A percentile compares a stretch with the other conserved stretches of the same genome.
Evolutionary conservation across 2,113 vertebrate species (phyloP).

Genomic region (Lagopus muta): DNA sequence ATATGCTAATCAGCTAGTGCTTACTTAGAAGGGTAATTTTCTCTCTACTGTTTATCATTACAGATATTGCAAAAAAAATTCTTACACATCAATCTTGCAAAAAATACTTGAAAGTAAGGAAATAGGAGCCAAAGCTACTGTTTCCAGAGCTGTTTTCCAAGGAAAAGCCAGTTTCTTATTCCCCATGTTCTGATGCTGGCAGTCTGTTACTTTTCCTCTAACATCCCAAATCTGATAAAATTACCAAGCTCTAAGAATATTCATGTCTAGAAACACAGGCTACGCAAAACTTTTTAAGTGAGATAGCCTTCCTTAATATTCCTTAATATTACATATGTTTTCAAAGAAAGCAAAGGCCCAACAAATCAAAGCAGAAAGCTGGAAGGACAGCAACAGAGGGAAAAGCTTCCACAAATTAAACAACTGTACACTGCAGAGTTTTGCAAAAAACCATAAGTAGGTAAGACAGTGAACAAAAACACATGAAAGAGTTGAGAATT

Average conservation of each 20-base stretch:
- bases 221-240: conserved; percentile 27
- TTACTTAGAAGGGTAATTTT: not conserved
- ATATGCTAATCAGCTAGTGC: not conserved
- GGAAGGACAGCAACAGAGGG: not conserved
- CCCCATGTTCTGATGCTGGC: not conserved
- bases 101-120: not conserved
- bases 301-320: not conserved
- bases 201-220: not conserved
- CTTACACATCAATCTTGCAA: not conserved
- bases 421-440: not conserved
- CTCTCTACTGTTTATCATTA: not conserved
- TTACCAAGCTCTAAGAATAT: not conserved
- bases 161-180: not conserved
- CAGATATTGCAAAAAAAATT: not conserved
- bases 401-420: conserved; percentile 3
- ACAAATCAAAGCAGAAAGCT: not conserved
- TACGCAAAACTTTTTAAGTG: not conserved
- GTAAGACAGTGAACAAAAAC: conserved; percentile 1
- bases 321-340: not conserved
- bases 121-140: not conserved
- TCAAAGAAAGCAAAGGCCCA: not conserved
- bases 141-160: conserved; percentile 20
- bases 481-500: conserved; percentile 9
- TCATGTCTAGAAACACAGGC: not conserved
- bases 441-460: not conserved